These are phyloP conservation scores for Anas capensis DNA, from an alignment of 2,797 vertebrate species.

Conservation along the genomic window DNA sequence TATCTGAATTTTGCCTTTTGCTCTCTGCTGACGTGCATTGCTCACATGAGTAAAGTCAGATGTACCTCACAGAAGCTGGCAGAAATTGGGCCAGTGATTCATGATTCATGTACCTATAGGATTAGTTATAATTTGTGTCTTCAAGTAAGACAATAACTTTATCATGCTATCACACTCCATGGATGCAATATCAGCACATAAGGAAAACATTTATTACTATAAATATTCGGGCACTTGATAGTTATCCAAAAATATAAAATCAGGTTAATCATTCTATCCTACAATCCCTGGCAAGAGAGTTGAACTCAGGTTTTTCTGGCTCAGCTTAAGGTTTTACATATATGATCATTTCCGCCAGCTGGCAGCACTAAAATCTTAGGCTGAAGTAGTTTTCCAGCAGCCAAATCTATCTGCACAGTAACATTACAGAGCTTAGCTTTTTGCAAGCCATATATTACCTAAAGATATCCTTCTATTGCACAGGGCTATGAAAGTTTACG, in stretches of 20 bases:
- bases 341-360: conserved; percentile 56
- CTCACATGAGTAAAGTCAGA: conserved; percentile 34
- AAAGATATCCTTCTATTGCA: conserved; percentile 60
- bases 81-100: conserved; percentile 48
- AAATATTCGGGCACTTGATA: conserved; percentile 74
- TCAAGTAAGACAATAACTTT: conserved; percentile 40
- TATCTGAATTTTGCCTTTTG: conserved; percentile 49
- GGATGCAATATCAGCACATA: conserved; percentile 71
- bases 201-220: conserved; percentile 77
- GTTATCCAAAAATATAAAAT: conserved; percentile 75
- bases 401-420: conserved; percentile 46
- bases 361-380: conserved; percentile 59
- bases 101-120: conserved; percentile 52
- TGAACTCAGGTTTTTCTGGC: conserved; percentile 76
- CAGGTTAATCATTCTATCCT: conserved; percentile 76
- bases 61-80: conserved; percentile 28
- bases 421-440: conserved; percentile 30
- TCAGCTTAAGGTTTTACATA: conserved; percentile 54
- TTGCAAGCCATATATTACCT: conserved; percentile 59
- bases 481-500: conserved; percentile 61
- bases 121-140: conserved; percentile 46
- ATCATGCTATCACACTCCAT: conserved; percentile 44
- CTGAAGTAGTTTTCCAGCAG: conserved; percentile 46
- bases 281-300: conserved; percentile 72
- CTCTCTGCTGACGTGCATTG: conserved; percentile 49